Conservation (phyloP, 1,140 invertebrate species). For the Pseudomyrmex pallidus region DNA sequence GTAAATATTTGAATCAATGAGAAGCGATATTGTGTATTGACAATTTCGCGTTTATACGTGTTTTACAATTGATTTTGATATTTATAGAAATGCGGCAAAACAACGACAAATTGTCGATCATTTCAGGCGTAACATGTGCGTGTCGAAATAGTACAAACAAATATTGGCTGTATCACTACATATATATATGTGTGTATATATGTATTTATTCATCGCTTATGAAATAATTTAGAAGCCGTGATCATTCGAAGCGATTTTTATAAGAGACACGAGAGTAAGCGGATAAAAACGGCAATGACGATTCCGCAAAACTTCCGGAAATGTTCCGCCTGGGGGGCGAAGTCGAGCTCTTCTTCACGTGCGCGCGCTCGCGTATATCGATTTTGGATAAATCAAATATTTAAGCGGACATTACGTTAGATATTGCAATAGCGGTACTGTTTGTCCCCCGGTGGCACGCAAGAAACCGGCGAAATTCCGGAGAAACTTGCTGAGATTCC, state of each 20-base stretch:
- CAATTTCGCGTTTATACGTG: not conserved
- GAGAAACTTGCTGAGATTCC: conserved; percentile 31
- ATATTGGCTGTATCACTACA: no score
- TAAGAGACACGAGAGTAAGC: no score
- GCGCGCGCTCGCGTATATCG: conserved; percentile 11
- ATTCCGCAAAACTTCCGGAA: not conserved
- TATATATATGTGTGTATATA: not conserved
- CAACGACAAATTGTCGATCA: no score
- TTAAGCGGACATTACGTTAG: conserved; percentile 56
- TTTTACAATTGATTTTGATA: conserved; percentile 3
- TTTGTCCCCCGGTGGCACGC: conserved; percentile 22
- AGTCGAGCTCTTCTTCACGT: not conserved
- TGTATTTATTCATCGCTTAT: not conserved
- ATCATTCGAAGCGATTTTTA: not conserved
- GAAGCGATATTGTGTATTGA: not conserved
- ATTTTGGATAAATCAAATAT: conserved; percentile 54
- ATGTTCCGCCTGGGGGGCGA: not conserved
- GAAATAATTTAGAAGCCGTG: conserved; percentile 1
- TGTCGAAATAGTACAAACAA: no score
- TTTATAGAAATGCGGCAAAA: no score
- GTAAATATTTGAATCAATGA: conserved; percentile 23
- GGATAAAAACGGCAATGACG: no score
- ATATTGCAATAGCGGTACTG: conserved; percentile 48
- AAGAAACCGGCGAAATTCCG: conserved; percentile 30
- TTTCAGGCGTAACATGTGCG: no score